A percentile compares a stretch with the other conserved stretches of the same genome.
Conservation (phyloP, 1,140 invertebrate genomes). For the Parapsyche elsis region DNA sequence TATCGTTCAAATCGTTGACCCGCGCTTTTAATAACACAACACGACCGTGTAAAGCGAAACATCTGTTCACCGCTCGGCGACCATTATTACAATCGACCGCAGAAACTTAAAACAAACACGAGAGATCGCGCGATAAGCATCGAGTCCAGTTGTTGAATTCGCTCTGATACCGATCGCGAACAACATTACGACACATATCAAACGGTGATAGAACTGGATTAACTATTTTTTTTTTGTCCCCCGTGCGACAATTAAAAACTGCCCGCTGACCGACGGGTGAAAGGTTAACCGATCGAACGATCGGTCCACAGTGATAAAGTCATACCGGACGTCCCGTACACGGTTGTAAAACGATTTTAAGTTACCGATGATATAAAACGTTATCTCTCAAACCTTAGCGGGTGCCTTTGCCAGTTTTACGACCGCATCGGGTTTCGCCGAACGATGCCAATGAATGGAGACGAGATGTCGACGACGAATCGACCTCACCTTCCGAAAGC, state of each 20-base stretch:
- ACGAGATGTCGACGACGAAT: conserved; percentile 5
- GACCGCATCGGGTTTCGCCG: no score
- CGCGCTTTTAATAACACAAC: background rate
- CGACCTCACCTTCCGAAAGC: conserved; percentile 37
- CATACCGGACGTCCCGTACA: background rate
- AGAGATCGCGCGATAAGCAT: background rate
- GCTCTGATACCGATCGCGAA: background rate
- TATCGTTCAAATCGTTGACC: background rate
- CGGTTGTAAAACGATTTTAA: background rate
- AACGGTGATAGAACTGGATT: no score
- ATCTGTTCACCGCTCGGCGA: background rate
- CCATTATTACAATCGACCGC: background rate
- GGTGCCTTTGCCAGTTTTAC: background rate
- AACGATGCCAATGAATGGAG: background rate
- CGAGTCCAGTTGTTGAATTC: background rate
- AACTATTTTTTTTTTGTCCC: no score
- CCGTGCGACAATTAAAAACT: no score
- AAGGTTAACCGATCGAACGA: background rate
- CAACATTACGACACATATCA: background rate
- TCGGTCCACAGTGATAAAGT: background rate
- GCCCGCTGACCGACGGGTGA: background rate
- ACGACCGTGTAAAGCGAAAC: background rate
- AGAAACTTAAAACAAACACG: conserved; percentile 3
- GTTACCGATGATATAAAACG: background rate
- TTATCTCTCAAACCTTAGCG: background rate